A percentile compares a stretch with the other conserved stretches of the same genome.
These are phyloP conservation scores for Nothocercus julius DNA, from an alignment of 2,113 vertebrate species.

Conservation along the genomic window DNA sequence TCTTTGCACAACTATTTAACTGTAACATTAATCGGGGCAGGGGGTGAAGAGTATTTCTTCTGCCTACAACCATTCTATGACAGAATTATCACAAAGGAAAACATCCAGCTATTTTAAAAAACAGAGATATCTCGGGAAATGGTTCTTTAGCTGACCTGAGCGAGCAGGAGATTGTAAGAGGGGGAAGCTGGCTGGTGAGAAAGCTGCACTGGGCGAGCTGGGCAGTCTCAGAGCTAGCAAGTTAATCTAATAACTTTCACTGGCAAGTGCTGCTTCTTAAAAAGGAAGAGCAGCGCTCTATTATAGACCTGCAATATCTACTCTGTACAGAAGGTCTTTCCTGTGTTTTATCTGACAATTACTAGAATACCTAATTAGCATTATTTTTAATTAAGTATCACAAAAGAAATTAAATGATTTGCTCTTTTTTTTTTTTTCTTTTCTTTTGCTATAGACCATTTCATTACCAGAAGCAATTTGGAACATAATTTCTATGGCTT, in stretches of 20 bases:
- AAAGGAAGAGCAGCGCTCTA: background rate
- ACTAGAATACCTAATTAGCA: background rate
- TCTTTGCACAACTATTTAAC: background rate
- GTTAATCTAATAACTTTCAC: background rate
- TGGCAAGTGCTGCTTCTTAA: background rate
- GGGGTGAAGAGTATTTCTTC: background rate
- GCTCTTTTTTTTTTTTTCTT: background rate
- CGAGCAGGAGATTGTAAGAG: background rate
- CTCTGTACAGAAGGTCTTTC: background rate
- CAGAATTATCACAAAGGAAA: background rate
- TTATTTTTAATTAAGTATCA: background rate
- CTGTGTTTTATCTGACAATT: background rate
- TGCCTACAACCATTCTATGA: background rate
- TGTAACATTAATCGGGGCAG: background rate
- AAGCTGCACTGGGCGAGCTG: background rate
- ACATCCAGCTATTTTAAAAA: background rate
- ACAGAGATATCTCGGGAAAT: background rate
- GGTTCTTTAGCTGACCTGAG: background rate
- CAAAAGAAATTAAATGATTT: background rate
- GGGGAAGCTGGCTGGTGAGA: background rate
- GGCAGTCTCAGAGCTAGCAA: background rate
- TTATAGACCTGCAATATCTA: background rate
- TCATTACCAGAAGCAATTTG: background rate
- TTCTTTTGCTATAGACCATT: background rate
- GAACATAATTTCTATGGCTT: background rate